Percentiles rank a stretch among this genome's conserved stretches.
Evolutionary conservation across 2,113 vertebrate genomes (phyloP).

Genomic region (Leptocoma aspasia): DNA sequence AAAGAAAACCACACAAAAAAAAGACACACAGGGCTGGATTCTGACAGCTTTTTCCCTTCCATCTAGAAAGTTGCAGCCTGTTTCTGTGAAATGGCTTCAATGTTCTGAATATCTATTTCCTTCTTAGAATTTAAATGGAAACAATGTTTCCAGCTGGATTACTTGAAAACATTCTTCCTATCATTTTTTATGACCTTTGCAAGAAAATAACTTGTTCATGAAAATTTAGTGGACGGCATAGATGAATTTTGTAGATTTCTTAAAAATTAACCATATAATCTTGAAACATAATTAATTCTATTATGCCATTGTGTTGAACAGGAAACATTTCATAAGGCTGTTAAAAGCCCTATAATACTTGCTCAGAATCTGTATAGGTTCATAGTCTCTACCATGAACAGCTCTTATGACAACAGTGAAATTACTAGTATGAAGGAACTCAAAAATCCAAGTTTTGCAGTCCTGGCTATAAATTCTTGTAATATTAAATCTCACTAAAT

Average conservation of each 20-base stretch:
- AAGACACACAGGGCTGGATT: background rate
- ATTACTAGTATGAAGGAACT: background rate
- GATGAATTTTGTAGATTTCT: background rate
- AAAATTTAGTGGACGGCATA: background rate
- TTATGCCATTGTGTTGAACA: background rate
- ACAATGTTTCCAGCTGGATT: background rate
- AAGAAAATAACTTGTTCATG: background rate
- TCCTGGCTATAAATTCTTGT: background rate
- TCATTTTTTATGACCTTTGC: background rate
- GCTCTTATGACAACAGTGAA: background rate
- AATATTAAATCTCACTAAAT: conserved; percentile 5
- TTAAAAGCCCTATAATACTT: background rate
- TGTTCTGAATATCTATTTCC: background rate
- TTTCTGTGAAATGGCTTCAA: background rate
- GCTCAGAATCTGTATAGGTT: background rate
- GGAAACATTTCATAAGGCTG: background rate
- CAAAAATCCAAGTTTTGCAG: background rate
- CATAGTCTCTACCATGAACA: background rate
- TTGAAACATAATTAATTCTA: background rate
- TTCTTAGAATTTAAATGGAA: background rate
- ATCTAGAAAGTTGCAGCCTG: background rate
- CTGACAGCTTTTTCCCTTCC: background rate
- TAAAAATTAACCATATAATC: background rate
- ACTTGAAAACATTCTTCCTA: background rate
- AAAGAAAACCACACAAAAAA: background rate